Base-by-base conservation (phyloP, 2,797 vertebrate genomes). In the Myoxocephalus aenaeus region DNA sequence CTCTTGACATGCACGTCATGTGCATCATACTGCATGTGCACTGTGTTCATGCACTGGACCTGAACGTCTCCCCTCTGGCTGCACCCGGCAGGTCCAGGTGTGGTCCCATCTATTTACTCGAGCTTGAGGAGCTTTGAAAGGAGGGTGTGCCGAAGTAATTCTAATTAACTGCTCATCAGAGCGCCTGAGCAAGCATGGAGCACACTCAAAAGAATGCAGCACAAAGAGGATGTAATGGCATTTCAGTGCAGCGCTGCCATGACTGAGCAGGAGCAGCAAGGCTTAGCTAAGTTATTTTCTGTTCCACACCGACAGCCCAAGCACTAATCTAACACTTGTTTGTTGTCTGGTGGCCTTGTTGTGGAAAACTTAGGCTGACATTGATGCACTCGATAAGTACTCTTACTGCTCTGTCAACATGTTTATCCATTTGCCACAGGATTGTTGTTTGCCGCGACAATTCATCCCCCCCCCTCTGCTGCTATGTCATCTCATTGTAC, bases 321-420 rank as follows among this genome's bases (percentile, higher is more conserved):
- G 42, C 40, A 58, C 40, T 70, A 32, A 61, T 65, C 22, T 65
- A 46, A 77, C 68, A 62, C 13, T 3, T 58, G 27, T 54, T 59
- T 70, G 29, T 54, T 54, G 70, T 72, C 20, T 42, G 22, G 14
- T 48, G 42, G 42, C 4, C 54, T 70, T 18, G 34, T 50, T 34
- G 32, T 40, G 54, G 53, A 62, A 78, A 65, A 32, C 69, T 67
- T 38, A 27, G 48, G 9, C 42, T 36, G 62, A 67, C 57, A 66
- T 1, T 38, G 65, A 78, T 73, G 64, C 61, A 10, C 51, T 12
- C 13, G 46, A 75, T 68, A 71, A 50, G 44, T 42, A 25, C 25
- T 58, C 25, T 40, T 36, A 65, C 58, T 61, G 56, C 62, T 73
- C 14, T 61, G 65, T 61, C 64, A 78, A 82, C 44, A 65, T 44